Base-by-base conservation (phyloP, 2,113 vertebrate species). In the Cygnus buccinator region DNA sequence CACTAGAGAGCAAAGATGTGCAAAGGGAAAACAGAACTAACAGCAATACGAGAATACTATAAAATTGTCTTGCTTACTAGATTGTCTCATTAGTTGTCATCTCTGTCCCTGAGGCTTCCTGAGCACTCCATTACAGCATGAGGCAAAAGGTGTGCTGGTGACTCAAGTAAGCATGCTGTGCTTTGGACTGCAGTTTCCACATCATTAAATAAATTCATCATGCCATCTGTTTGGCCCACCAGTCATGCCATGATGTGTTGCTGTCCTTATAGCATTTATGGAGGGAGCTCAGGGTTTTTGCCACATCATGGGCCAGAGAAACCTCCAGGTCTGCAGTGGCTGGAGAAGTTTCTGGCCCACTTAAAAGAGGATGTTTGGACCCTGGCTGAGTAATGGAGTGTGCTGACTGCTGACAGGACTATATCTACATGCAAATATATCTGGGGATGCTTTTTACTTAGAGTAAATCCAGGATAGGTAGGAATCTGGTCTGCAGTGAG, bases 131-230 rank as follows among this genome's bases (percentile, higher is more conserved):
- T 35, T 29, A 4, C 0, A 23, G 59, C 37, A 37, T 37, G 58
- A 76, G 59, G 31, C 21, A 43, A 48, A 7, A 48, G 44, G 10
- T 17, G 10, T 43, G 63, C 58, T 58, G 33, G 11, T 67, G 84
- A 39, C 37, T 87, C 22, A 3, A 39, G 41, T 10, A 14, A 57
- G 1, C 58, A n/a, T 0, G 3, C 59, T 43, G 68, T 39, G 72
- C 76, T 86, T 77, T 39, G 59, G 18, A n/a, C 21, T 70, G 66
- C 11, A 31, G 31, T 44, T 21, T 62, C 61, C 31, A 31, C 0
- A 0, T 10, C 43, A 10, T 19, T 35, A 50, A 62, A 7, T 9
- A n/a, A 4, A 16, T 33, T 43, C 2, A 3, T 57, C 52, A 41
- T 29, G 62, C 67, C 18, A 33, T 41, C 48, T 50, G 43, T 8